A percentile compares a stretch with the other conserved stretches of the same genome.
These are phyloP conservation scores for Drosophila quinaria DNA, from an alignment of 2,888 invertebrate genomes.

Conservation along the genomic window DNA sequence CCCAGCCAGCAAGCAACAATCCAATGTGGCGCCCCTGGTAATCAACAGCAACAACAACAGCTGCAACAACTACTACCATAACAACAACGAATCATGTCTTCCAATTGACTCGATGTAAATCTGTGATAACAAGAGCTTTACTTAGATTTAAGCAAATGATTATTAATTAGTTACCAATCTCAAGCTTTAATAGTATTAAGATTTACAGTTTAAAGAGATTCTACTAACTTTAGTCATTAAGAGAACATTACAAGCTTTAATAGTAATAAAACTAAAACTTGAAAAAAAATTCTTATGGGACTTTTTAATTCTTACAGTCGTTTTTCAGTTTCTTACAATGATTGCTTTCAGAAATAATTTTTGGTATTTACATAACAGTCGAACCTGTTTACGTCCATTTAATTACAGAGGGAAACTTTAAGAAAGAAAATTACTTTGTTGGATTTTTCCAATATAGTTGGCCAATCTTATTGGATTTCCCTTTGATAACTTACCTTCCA, in stretches of 20 bases:
- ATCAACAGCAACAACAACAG: constrained; percentile 19
- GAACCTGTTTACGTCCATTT: too few species aligned
- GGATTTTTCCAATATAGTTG: not conserved
- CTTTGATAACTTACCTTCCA: not conserved
- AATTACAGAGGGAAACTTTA: too few species aligned
- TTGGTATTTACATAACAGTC: not conserved
- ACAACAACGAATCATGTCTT: constrained; percentile 66
- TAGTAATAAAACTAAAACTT: constrained; percentile 55
- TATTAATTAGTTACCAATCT: constrained; percentile 27
- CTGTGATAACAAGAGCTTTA: constrained; percentile 71
- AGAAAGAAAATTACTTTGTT: too few species aligned
- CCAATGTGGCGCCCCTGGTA: constrained; percentile 80
- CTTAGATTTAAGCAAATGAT: constrained; percentile 33
- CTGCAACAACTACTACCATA: constrained; percentile 23
- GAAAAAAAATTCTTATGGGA: constrained; percentile 12
- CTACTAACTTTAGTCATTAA: constrained; percentile 41
- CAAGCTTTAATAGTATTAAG: constrained; percentile 55
- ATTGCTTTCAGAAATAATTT: not conserved
- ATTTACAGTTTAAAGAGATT: constrained; percentile 5
- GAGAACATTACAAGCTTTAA: constrained; percentile 51
- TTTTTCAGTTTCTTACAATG: not conserved
- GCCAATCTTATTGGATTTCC: constrained; percentile 1
- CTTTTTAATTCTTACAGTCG: not conserved
- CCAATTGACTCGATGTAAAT: constrained; percentile 56
- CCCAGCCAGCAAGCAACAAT: constrained; percentile 33